Conservation (phyloP, 1,140 invertebrate genomes). For the Heliconius himera region DNA sequence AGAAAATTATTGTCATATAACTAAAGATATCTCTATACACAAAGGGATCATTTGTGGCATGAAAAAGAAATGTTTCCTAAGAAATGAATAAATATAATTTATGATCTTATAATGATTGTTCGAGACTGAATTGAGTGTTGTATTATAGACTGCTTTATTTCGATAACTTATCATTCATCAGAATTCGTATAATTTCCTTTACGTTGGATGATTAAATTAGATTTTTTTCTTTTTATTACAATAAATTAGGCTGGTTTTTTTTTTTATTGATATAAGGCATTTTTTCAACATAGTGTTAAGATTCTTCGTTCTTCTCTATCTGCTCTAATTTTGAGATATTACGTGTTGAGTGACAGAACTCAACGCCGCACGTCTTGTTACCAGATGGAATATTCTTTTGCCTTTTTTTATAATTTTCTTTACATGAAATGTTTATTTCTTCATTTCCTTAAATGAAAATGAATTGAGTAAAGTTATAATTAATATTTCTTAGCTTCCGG, state of each 20-base stretch:
- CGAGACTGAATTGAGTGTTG: not conserved
- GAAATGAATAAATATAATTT: slow-evolving; percentile 4
- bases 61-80: slow-evolving; percentile 1
- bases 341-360: too few relatives aligned
- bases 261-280: not conserved
- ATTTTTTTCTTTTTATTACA: not conserved
- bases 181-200: not conserved
- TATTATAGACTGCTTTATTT: not conserved
- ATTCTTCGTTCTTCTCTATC: too few relatives aligned
- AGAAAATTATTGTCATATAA: too few relatives aligned
- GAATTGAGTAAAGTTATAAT: not conserved
- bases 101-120: not conserved
- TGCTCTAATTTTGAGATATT: too few relatives aligned
- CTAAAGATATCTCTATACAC: not conserved
- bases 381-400: too few relatives aligned
- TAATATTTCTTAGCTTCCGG: not conserved
- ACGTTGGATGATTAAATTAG: not conserved
- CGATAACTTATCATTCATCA: not conserved
- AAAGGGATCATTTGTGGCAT: not conserved
- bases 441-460: not conserved
- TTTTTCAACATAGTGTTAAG: too few relatives aligned
- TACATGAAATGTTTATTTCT: too few relatives aligned
- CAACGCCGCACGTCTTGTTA: too few relatives aligned
- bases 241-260: not conserved
- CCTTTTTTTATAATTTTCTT: too few relatives aligned